Conservation (phyloP, 2,888 invertebrate genomes). For the Notodonta ziczac region DNA sequence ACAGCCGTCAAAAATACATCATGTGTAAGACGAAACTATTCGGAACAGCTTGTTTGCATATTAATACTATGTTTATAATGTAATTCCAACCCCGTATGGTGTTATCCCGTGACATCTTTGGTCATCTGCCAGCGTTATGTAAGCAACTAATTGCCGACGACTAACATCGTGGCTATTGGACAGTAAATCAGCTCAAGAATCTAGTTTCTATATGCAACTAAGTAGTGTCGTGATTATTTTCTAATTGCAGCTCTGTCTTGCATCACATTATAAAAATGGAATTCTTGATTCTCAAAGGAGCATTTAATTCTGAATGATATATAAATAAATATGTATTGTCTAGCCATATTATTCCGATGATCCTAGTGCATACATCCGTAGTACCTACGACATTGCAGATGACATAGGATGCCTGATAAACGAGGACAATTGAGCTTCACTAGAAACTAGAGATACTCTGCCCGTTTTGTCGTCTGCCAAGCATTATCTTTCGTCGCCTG, state of each 20-base stretch:
- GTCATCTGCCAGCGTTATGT: slow-evolving; percentile 50
- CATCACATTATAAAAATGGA: neutral
- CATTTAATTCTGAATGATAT: too few relatives aligned
- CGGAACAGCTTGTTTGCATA: neutral
- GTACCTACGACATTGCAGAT: too few relatives aligned
- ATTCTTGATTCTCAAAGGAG: neutral
- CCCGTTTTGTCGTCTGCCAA: too few relatives aligned
- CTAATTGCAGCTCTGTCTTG: too few relatives aligned
- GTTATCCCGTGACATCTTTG: slow-evolving; percentile 61
- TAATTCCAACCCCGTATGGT: slow-evolving; percentile 39
- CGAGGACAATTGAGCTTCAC: too few relatives aligned
- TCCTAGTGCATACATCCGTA: too few relatives aligned
- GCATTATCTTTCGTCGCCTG: too few relatives aligned
- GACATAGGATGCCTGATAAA: neutral
- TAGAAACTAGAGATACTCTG: too few relatives aligned
- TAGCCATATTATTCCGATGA: too few relatives aligned
- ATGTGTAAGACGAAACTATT: neutral
- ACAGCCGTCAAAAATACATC: neutral
- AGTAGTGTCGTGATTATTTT: neutral
- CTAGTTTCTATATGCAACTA: slow-evolving; percentile 3
- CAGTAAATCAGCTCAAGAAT: slow-evolving; percentile 11
- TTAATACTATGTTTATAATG: slow-evolving; percentile 15
- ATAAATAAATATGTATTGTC: too few relatives aligned
- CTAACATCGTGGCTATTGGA: slow-evolving; percentile 44
- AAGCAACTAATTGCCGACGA: slow-evolving; percentile 41